Evolutionary conservation across 92 coral and sea anemone genomes (phyloP).

Genomic region (Chrysogorgia sp.): DNA sequence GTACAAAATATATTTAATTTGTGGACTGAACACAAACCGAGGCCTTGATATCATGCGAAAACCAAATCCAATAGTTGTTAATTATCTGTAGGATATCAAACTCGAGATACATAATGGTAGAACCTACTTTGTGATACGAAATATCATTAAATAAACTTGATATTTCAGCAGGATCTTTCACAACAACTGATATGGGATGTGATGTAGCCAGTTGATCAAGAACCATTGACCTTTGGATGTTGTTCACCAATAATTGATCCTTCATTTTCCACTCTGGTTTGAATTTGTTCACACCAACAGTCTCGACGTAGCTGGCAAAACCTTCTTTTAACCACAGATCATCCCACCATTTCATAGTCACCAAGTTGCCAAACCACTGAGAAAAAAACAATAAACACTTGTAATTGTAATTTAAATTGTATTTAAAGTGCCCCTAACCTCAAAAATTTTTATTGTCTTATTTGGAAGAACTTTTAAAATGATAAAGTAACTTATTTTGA

Average conservation of each 20-base stretch:
- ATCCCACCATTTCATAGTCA: conserved; percentile 94
- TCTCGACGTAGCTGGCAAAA: conserved; percentile 87
- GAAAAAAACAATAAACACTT: too few relatives aligned
- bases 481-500: too few relatives aligned
- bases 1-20: too few relatives aligned
- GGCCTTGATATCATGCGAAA: too few relatives aligned
- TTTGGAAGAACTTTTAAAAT: too few relatives aligned
- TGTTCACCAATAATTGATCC: conserved; percentile 67
- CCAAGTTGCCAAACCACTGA: conserved; percentile 96
- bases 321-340: conserved; percentile 85
- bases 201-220: conserved; percentile 79
- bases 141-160: conserved; percentile 68
- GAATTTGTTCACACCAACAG: conserved; percentile 64
- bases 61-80: too few relatives aligned
- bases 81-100: too few relatives aligned
- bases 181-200: conserved; percentile 71
- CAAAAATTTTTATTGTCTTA: too few relatives aligned
- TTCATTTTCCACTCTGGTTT: conserved; percentile 87
- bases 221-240: conserved; percentile 62
- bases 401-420: too few relatives aligned
- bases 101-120: too few relatives aligned
- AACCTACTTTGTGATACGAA: conserved; percentile 78
- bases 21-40: too few relatives aligned
- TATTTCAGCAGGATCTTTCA: conserved; percentile 69
- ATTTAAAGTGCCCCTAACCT: too few relatives aligned